Base-by-base conservation (phyloP, 2,888 invertebrate genomes). In the Napeogenes sylphis region DNA sequence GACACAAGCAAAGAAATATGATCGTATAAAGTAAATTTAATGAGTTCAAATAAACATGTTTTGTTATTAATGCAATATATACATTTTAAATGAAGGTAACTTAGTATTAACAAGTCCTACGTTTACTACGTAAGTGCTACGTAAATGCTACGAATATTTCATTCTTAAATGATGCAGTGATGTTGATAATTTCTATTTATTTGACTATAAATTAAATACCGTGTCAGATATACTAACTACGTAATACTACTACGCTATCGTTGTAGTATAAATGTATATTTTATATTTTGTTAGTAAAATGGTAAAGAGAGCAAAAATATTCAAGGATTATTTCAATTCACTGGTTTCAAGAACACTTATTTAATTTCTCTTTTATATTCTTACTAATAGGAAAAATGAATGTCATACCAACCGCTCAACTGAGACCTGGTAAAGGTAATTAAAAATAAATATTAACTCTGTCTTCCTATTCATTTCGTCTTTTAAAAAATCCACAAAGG, bases 401-500 rank as follows among this genome's bases (percentile, higher is more conserved):
- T 55, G 55, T 47, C 55, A 45, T 63, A 33, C 55, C 56, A 45
- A 21, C 46, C 46, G 45, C 55, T 51, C 57, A 59, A 59, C 57
- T n/a, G 51, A 65, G 66, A 68, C 59, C 56, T 61, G 45, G 61
- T 63, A 66, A 67, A 70, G 69, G 66, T 71, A 71, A 71, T 71
- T 71, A 70, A 71, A 71, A 65, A 71, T 70, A 70, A 71, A 71
- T 70, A 71, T 68, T 70, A 71, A 68, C 70, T 56, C 61, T 61
- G 66, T 66, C 67, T 66, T 68, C 62, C 66, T 67, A 65, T 68
- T 69, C 70, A 65, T 62, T 69, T 59, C 56, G 53, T 66, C 65
- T 67, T 70, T 69, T 70, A 67, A 59, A 63, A 69, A 70, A 69
- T 69, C 61, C 63, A 70, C 71, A 70, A 71, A 70, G 69, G 69